These are phyloP conservation scores for Bothrops alternatus DNA, from an alignment of 2,797 vertebrate genomes.

Conservation along the genomic window DNA sequence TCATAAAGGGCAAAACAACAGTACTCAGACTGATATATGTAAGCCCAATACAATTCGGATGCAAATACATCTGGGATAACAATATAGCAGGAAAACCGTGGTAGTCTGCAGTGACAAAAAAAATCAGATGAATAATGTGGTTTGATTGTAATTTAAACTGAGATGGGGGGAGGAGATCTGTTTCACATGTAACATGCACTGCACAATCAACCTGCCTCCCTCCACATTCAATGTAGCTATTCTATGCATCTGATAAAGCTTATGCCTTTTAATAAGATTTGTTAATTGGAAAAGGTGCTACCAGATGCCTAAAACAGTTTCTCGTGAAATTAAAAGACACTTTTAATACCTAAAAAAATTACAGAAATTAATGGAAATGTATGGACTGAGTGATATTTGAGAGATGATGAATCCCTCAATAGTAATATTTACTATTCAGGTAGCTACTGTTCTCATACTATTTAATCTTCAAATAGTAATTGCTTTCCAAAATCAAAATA, in stretches of 20 bases:
- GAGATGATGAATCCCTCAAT: not conserved
- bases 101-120: not conserved
- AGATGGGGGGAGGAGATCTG: not conserved
- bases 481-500: not conserved
- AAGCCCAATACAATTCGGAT: not conserved
- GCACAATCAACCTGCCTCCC: not conserved
- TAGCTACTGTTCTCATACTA: not conserved
- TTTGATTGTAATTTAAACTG: not conserved
- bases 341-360: not conserved
- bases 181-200: not conserved
- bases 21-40: constrained; percentile 3
- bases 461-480: not conserved
- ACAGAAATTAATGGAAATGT: not conserved
- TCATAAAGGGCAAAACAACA: not conserved
- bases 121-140: not conserved
- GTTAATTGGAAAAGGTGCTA: not conserved
- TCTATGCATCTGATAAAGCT: not conserved
- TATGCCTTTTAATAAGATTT: not conserved
- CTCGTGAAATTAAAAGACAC: not conserved
- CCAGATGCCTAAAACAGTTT: not conserved
- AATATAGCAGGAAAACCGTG: not conserved
- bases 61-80: not conserved
- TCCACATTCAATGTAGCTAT: not conserved
- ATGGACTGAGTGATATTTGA: not conserved
- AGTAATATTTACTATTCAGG: not conserved